phyloP scores from a whole-genome alignment of 2,113 vertebrate species.

The Sclerurus mexicanus region DNA sequence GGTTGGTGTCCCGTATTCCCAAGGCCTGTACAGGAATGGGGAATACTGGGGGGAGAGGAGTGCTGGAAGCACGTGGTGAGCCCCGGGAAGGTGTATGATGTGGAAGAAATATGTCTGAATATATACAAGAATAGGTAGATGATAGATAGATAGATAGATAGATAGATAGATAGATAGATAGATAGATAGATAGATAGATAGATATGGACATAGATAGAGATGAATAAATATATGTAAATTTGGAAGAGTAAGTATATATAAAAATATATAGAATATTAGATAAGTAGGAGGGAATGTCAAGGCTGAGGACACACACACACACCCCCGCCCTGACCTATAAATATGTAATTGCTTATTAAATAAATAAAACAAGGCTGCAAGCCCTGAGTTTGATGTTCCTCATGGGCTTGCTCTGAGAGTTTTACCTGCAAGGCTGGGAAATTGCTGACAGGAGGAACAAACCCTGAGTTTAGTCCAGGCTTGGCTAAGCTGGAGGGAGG shows the following conservation, averaged over 20 bases:
- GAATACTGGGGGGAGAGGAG: background rate
- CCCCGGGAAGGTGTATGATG: background rate
- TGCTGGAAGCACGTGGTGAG: fast-evolving
- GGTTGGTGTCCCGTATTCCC: background rate
- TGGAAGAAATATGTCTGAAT: background rate
- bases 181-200: too few species aligned
- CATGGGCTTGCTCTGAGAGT: fast-evolving
- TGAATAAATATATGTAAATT: background rate
- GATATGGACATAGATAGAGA: too few species aligned
- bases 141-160: too few species aligned
- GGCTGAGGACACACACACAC: background rate
- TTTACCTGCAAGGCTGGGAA: background rate
- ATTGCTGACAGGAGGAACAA: background rate
- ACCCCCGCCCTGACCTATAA: background rate
- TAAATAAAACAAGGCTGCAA: background rate
- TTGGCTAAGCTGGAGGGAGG: background rate
- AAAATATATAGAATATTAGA: background rate
- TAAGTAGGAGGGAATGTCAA: background rate
- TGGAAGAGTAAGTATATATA: background rate
- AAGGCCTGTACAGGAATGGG: fast-evolving
- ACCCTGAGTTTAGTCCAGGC: background rate
- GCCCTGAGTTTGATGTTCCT: background rate
- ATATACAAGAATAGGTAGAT: background rate
- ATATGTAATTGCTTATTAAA: background rate
- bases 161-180: too few species aligned